These are phyloP conservation scores for Oscarella lobularis DNA, from an alignment of 37 sponge, comb jelly and placozoan genomes.

Conservation along the genomic window DNA sequence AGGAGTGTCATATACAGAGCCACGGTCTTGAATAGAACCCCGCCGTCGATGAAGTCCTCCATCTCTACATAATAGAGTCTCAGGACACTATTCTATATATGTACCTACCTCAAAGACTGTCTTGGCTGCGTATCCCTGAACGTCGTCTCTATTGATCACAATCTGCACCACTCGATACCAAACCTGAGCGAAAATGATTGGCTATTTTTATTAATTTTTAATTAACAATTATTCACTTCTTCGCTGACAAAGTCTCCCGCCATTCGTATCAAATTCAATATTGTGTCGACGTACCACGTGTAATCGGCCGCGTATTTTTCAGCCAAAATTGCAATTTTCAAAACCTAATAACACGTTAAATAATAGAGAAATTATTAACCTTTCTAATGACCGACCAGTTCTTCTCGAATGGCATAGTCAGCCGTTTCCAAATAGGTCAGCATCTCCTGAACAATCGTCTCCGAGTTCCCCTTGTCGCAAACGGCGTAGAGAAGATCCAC, in stretches of 20 bases:
- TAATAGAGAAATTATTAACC: background rate
- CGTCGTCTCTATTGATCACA: conserved; percentile 90
- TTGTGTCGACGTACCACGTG: conserved; percentile 91
- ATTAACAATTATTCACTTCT: conserved; percentile 43
- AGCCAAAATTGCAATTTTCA: conserved; percentile 90
- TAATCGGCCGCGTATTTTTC: conserved; percentile 89
- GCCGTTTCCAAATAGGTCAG: conserved; percentile 77
- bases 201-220: background rate
- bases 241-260: conserved; percentile 93
- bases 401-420: conserved; percentile 85
- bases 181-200: conserved; percentile 19
- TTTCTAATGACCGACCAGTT: conserved; percentile 39
- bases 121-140: conserved; percentile 95
- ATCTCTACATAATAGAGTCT: background rate
- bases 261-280: conserved; percentile 75
- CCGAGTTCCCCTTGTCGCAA: conserved; percentile 82
- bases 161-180: conserved; percentile 94
- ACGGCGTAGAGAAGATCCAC: conserved; percentile 92
- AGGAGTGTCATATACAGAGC: background rate
- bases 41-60: background rate
- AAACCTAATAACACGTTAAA: conserved; percentile 30
- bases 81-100: no score
- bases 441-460: conserved; percentile 69
- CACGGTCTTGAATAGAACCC: background rate
- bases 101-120: conserved; percentile 87